Conservation (phyloP, 2,113 vertebrate genomes). For the Paracyprichromis sp. region DNA sequence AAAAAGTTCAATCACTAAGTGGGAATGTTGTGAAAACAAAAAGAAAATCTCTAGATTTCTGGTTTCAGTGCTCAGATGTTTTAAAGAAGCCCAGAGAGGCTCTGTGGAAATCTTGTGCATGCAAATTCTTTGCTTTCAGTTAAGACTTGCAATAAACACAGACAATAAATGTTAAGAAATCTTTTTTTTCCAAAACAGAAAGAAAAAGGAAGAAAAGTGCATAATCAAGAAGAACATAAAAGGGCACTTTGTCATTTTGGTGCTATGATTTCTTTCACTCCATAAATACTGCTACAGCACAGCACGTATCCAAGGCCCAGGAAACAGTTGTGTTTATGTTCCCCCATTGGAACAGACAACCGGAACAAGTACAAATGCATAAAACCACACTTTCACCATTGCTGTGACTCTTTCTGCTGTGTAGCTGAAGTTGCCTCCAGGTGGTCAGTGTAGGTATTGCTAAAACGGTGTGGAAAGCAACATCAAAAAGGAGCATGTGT, state of each 20-base stretch:
- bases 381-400: not conserved
- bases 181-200: constrained; percentile 15
- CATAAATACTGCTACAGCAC: constrained; percentile 67
- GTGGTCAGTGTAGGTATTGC: constrained; percentile 6
- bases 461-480: not conserved
- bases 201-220: constrained; percentile 54
- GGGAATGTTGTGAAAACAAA: not conserved
- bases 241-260: constrained; percentile 68
- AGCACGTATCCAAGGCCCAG: constrained; percentile 44
- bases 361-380: not conserved
- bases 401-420: not conserved
- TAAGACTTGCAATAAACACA: constrained; percentile 33
- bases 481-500: not conserved
- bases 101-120: not conserved
- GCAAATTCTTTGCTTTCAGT: constrained; percentile 26
- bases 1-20: not conserved
- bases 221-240: constrained; percentile 57
- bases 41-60: not conserved
- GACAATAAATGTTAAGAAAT: constrained; percentile 35
- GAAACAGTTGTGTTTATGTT: constrained; percentile 13
- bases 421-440: not conserved
- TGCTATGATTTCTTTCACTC: constrained; percentile 46
- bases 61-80: constrained; percentile 37
- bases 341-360: constrained; percentile 40
- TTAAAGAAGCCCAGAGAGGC: not conserved